Base-by-base conservation (phyloP, 2,113 vertebrate genomes). In the Manacus vitellinus region DNA sequence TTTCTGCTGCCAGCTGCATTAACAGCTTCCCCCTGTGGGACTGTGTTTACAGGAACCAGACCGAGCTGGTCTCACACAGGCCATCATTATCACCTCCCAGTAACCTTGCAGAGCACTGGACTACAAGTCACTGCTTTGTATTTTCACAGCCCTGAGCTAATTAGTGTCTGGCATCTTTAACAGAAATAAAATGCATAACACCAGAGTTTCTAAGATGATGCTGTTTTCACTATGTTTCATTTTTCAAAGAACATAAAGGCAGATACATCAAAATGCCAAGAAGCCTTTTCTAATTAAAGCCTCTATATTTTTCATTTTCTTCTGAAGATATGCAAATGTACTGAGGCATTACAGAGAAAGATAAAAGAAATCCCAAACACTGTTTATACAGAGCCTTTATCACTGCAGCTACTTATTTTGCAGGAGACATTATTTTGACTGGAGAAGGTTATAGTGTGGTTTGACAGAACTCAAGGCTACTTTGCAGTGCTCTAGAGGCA, bases 231-330 rank as follows among this genome's bases (percentile, higher is more conserved):
- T 94, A 81, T 65, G 61, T 74, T 92, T 92, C 47, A 66, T 75
- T 93, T 93, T 86, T 94, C 88, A 94, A 94, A 91, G 89, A 96
- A 94, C 94, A 94, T 93, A 92, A 95, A 96, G 79, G 95, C 87
- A 97, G 67, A 79, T 67, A 95, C 63, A 94, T 55, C 73, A 95
- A 96, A 70, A 84, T 81, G 65, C 89, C 61, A 89, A 95, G 93
- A 79, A 97, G 52, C 71, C 30, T 66, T 95, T 88, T 92, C 96
- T 80, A 97, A 97, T 95, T 97, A 97, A 97, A 97, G 49, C 81
- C 54, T 86, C 31, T 88, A 49, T 66, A 7, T 49, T 92, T 94
- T 92, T 88, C 74, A 56, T 95, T 95, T 92, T 91, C 88, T 94
- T 93, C 85, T 95, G 85, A 92, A 95, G 97, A 75, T 77, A 74